Evolutionary conservation across 2,888 invertebrate species (phyloP).

Genomic region (Drosophila meridionalis): DNA sequence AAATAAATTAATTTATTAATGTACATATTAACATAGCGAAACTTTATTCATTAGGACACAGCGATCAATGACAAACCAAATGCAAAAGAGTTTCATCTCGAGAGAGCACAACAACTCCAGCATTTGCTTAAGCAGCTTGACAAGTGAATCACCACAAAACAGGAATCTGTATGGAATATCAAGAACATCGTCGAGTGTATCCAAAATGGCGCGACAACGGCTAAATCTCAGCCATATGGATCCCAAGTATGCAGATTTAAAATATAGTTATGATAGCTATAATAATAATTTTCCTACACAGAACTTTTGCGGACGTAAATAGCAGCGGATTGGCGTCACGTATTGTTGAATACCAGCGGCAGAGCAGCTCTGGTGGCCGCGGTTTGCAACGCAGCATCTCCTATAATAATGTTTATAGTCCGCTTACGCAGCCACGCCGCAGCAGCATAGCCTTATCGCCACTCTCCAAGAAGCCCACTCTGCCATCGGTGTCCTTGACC

Average conservation of each 20-base stretch:
- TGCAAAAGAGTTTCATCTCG: conserved; percentile 47
- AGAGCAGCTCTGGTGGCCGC: conserved; percentile 68
- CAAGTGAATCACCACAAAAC: conserved; percentile 26
- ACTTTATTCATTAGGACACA: conserved; percentile 10
- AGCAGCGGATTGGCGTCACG: conserved; percentile 86
- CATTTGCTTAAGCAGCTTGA: conserved; percentile 20
- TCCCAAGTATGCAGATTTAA: conserved; percentile 67
- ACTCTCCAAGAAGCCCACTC: conserved; percentile 79
- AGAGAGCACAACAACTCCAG: conserved; percentile 62
- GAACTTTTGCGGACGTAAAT: conserved; percentile 86
- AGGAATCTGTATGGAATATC: conserved; percentile 36
- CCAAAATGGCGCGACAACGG: conserved; percentile 54
- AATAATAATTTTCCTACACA: conserved; percentile 27
- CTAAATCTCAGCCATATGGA: conserved; percentile 77
- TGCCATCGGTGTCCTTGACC: conserved; percentile 78
- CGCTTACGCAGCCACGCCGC: conserved; percentile 80
- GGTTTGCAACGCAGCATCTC: conserved; percentile 83
- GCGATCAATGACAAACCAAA: conserved; percentile 51
- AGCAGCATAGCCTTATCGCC: conserved; percentile 38
- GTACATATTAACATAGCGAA: background rate
- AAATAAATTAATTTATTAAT: background rate
- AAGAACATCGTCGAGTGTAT: conserved; percentile 29
- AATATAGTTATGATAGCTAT: background rate
- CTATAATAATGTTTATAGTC: conserved; percentile 83
- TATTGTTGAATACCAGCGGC: conserved; percentile 86